phyloP scores from a whole-genome alignment of 1,140 invertebrate genomes.

The Heliconius nattereri region DNA sequence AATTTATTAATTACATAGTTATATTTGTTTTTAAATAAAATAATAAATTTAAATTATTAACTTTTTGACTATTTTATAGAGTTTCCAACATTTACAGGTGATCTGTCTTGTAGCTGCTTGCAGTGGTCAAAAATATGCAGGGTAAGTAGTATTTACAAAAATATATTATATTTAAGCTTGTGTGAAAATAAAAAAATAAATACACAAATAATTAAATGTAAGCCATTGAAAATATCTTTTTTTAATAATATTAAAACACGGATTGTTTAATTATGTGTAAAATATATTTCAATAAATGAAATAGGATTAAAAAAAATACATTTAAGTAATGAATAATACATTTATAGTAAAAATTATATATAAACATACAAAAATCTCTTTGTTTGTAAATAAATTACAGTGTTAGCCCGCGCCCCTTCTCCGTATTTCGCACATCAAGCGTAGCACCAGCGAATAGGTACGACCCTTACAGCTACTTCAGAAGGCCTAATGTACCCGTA shows the following conservation, averaged over 20 bases:
- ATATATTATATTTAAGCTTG: not conserved
- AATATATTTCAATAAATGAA: no score
- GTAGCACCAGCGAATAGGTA: conserved; percentile 33
- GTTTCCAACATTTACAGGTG: conserved; percentile 12
- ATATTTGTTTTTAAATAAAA: not conserved
- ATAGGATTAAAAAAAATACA: no score
- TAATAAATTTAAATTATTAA: not conserved
- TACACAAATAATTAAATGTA: not conserved
- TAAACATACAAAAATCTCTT: not conserved
- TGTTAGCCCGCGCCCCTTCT: conserved; percentile 22
- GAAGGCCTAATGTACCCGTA: conserved; percentile 16
- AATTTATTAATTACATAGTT: not conserved
- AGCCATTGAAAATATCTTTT: not conserved
- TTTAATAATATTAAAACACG: not conserved
- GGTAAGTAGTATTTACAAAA: not conserved
- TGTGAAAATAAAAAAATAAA: not conserved
- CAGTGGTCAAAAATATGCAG: conserved; percentile 6
- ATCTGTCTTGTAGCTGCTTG: conserved; percentile 19
- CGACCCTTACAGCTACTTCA: conserved; percentile 36
- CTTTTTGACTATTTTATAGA: not conserved
- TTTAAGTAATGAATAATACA: no score
- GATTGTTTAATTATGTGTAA: no score
- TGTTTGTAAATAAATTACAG: conserved; percentile 19
- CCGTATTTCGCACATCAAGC: conserved; percentile 36
- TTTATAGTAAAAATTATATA: not conserved